phyloP scores from a whole-genome alignment of 2,888 invertebrate species.

The Creontiades dilutus region DNA sequence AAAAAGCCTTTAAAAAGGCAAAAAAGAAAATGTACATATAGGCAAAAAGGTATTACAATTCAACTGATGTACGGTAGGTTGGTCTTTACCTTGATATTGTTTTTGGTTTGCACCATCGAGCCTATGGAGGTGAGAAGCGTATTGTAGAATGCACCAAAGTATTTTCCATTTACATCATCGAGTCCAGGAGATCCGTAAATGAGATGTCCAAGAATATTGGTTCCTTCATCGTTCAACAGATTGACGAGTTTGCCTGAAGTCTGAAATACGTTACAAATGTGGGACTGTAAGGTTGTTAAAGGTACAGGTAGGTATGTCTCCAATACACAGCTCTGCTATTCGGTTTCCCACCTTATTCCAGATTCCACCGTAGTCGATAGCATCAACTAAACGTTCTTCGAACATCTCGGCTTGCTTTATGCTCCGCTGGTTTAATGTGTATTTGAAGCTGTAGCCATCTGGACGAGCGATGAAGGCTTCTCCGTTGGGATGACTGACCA shows the following conservation, averaged over 20 bases:
- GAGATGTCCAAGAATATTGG: slow-evolving; percentile 67
- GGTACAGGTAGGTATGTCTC: no score
- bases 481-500: slow-evolving; percentile 81
- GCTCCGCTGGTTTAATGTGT: neutral
- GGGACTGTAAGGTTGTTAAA: no score
- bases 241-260: slow-evolving; percentile 22
- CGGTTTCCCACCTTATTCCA: slow-evolving; percentile 63
- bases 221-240: slow-evolving; percentile 68
- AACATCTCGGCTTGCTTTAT: slow-evolving; percentile 79
- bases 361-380: slow-evolving; percentile 80
- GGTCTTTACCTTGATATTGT: slow-evolving; percentile 60
- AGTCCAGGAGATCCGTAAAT: slow-evolving; percentile 51
- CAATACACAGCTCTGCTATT: no score
- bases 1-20: no score
- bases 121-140: slow-evolving; percentile 63
- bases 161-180: slow-evolving; percentile 44
- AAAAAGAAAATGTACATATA: no score
- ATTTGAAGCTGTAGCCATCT: slow-evolving; percentile 77
- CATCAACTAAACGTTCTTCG: slow-evolving; percentile 82
- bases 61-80: no score
- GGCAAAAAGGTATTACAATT: no score
- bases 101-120: slow-evolving; percentile 65
- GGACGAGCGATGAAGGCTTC: slow-evolving; percentile 81
- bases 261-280: neutral
- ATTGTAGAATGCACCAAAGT: slow-evolving; percentile 66